Conservation (phyloP, 2,113 vertebrate genomes). For the Bombycilla garrulus region DNA sequence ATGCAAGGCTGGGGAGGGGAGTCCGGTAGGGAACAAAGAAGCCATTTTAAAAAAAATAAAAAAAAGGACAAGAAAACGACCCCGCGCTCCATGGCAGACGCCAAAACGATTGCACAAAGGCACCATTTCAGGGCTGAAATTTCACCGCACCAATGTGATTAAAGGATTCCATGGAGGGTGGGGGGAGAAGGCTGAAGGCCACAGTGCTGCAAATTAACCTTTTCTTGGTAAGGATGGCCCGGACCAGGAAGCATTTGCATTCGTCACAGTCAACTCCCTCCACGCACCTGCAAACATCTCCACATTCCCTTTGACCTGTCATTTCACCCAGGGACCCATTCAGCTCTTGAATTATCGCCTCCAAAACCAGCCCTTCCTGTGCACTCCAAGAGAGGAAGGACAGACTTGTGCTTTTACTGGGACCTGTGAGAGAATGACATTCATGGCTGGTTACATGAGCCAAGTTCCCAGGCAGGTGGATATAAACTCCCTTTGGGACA, state of each 20-base stretch:
- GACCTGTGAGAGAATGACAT: not conserved
- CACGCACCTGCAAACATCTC: not conserved
- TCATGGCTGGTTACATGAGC: not conserved
- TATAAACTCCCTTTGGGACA: not conserved
- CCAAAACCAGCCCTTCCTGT: not conserved
- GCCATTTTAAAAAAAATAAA: slow-evolving; percentile 72
- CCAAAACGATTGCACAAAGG: slow-evolving; percentile 81
- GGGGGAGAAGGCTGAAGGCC: slow-evolving; percentile 67
- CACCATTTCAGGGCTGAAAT: slow-evolving; percentile 85
- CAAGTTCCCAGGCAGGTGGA: not conserved
- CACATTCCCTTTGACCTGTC: not conserved
- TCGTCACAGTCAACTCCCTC: not conserved
- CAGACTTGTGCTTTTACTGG: not conserved
- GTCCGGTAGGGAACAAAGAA: slow-evolving; percentile 75
- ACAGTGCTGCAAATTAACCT: slow-evolving; percentile 71
- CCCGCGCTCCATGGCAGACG: slow-evolving; percentile 73
- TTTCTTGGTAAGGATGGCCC: slow-evolving; percentile 53
- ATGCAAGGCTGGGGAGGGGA: slow-evolving; percentile 56
- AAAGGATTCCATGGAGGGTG: slow-evolving; percentile 78
- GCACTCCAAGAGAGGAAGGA: not conserved
- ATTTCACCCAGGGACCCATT: not conserved
- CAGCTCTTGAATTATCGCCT: not conserved
- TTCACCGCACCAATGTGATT: slow-evolving; percentile 85
- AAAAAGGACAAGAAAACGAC: slow-evolving; percentile 77
- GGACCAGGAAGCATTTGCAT: not conserved